Base-by-base conservation (phyloP, 2,113 vertebrate genomes). In the Carollia perspicillata region DNA sequence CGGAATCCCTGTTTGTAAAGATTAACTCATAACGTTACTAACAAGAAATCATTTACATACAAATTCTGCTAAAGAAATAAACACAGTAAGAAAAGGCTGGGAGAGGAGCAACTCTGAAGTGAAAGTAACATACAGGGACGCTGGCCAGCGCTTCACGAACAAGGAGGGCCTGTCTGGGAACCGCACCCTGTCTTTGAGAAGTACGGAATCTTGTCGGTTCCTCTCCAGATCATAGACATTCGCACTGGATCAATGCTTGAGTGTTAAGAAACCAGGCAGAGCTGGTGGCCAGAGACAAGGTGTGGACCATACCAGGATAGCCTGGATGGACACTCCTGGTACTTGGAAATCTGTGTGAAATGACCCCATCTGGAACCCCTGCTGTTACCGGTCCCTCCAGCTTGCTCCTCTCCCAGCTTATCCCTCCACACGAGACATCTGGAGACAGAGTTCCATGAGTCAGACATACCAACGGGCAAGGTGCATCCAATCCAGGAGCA, bases 401-500 rank as follows among this genome's bases (percentile, higher is more conserved):
- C 98, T 95, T 98, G 98, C 97, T 99, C 98, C 95, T 98, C 98
- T 98, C 98, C 95, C 97, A 80, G 96, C 88, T 89, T 84, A 92
- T 96, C 94, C 96, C 86, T 92, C 89, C 94, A 97, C 85, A 91
- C 66, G 58, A 11, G 69, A 51, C 96, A 97, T 97, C 97, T 98
- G 63, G 84, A 96, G 93, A 97, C 71, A 33, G 28, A 97, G 93
- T 97, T 98, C 98, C 98, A 98, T 80, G 96, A 98, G 96, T 98
- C 96, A 98, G 97, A 99, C 99, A 98, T 99, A 99, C 99, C 99
- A 99, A 99, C 97, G 99, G 99, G 99, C 99, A 99, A 98, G 99
- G 99, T 98, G 99, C 99, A 99, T 99, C 99, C 99, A 99, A 99
- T 99, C 99, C 99, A 98, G 99, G 99, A 97, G 99, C 99, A 99